These are phyloP conservation scores for Disparrhopalites patrizii DNA, from an alignment of 2,888 invertebrate species.

Conservation along the genomic window DNA sequence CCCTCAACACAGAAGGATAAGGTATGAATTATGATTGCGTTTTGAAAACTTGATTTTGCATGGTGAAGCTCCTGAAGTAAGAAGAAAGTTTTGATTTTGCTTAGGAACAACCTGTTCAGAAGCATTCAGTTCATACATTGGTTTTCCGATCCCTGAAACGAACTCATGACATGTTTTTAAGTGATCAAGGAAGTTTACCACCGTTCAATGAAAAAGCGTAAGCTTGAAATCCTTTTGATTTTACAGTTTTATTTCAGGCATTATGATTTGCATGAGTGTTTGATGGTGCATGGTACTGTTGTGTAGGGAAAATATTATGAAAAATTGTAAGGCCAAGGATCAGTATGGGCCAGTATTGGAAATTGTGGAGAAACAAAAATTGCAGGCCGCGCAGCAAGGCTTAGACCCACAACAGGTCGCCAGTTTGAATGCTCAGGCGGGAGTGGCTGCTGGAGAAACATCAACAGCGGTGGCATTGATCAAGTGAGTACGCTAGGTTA, in stretches of 20 bases:
- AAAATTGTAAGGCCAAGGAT: slow-evolving; percentile 72
- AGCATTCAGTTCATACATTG: slow-evolving; percentile 93
- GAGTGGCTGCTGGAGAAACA: neutral
- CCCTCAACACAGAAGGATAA: slow-evolving; percentile 27
- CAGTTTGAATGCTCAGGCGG: neutral
- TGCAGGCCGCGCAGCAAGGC: slow-evolving; percentile 51
- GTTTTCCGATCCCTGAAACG: slow-evolving; percentile 95
- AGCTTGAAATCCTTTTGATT: slow-evolving; percentile 27
- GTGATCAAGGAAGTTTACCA: slow-evolving; percentile 81
- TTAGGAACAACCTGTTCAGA: slow-evolving; percentile 62
- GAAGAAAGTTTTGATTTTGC: slow-evolving; percentile 10
- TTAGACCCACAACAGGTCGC: neutral
- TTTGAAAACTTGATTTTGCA: neutral
- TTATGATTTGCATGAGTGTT: neutral
- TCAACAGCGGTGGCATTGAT: slow-evolving; percentile 15
- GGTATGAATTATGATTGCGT: neutral
- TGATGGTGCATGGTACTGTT: neutral
- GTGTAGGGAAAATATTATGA: slow-evolving; percentile 67
- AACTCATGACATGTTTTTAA: slow-evolving; percentile 95
- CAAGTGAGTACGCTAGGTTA: no score
- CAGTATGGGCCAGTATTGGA: slow-evolving; percentile 81
- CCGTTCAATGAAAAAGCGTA: slow-evolving; percentile 79
- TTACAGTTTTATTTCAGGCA: neutral
- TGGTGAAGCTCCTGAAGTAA: neutral
- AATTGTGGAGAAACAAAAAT: slow-evolving; percentile 65